These are phyloP conservation scores for Cygnus atratus DNA, from an alignment of 2,113 vertebrate species.

Conservation along the genomic window DNA sequence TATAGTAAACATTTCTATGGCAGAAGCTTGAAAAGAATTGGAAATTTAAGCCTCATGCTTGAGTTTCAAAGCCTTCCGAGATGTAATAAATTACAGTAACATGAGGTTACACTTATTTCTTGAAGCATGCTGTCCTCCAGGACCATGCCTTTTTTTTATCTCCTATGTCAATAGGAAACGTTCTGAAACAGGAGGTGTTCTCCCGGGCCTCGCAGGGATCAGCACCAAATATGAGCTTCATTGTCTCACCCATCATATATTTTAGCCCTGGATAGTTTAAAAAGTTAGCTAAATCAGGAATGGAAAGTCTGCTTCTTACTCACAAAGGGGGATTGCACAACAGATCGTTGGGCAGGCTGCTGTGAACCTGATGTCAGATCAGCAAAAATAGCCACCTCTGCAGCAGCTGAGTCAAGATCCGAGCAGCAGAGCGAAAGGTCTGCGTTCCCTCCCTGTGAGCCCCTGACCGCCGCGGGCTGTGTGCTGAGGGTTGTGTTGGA, in stretches of 20 bases:
- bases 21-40: constrained; percentile 22
- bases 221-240: constrained; percentile 27
- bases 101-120: constrained; percentile 55
- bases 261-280: constrained; percentile 38
- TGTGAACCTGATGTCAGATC: constrained; percentile 76
- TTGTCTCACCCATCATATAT: constrained; percentile 48
- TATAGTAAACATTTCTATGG: background rate
- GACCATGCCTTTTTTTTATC: background rate
- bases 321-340: constrained; percentile 31
- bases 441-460: background rate
- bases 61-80: constrained; percentile 12
- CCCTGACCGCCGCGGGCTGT: fast-evolving
- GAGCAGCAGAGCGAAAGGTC: background rate
- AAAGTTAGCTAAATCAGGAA: constrained; percentile 71
- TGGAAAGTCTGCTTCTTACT: constrained; percentile 72
- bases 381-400: constrained; percentile 76
- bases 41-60: background rate
- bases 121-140: background rate
- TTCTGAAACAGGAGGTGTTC: constrained; percentile 40
- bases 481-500: constrained; percentile 13
- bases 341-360: constrained; percentile 51
- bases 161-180: constrained; percentile 28
- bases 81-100: background rate
- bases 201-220: background rate
- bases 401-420: constrained; percentile 47